Evolutionary conservation across 2,797 vertebrate species (phyloP).

Genomic region (Morus bassanus): DNA sequence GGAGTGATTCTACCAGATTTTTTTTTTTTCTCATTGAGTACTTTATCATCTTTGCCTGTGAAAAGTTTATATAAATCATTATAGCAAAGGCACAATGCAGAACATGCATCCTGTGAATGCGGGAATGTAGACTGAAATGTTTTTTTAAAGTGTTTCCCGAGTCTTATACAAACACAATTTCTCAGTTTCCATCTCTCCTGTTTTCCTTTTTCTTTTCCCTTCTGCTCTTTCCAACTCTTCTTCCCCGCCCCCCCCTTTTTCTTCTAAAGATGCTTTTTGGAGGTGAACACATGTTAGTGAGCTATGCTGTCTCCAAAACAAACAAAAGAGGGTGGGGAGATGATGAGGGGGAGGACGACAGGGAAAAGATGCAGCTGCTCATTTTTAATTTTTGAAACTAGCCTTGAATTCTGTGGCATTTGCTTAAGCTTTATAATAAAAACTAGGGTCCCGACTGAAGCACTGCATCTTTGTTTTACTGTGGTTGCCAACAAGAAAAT

Average conservation of each 20-base stretch:
- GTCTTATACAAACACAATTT: not conserved
- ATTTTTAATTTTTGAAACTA: constrained; percentile 28
- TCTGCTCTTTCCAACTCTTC: not conserved
- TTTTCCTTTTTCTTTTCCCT: not conserved
- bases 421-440: constrained; percentile 17
- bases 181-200: not conserved
- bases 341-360: constrained; percentile 9
- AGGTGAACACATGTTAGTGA: constrained; percentile 10
- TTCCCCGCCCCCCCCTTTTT: not conserved
- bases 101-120: not conserved
- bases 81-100: not conserved
- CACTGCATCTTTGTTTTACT: not conserved
- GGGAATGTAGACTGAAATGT: not conserved
- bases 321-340: constrained; percentile 47
- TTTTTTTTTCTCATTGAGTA: not conserved
- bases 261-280: not conserved
- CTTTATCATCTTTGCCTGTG: not conserved
- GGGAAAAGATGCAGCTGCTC: constrained; percentile 46
- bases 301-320: constrained; percentile 53
- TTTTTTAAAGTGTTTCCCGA: not conserved
- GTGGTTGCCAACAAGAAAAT: not conserved
- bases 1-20: not conserved
- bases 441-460: not conserved
- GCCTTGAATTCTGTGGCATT: constrained; percentile 13
- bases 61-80: not conserved